Evolutionary conservation across 92 coral and sea anemone genomes (phyloP), one percentile per base, ranked within the genome.

Genomic region (Phenganax stokvisi): DNA sequence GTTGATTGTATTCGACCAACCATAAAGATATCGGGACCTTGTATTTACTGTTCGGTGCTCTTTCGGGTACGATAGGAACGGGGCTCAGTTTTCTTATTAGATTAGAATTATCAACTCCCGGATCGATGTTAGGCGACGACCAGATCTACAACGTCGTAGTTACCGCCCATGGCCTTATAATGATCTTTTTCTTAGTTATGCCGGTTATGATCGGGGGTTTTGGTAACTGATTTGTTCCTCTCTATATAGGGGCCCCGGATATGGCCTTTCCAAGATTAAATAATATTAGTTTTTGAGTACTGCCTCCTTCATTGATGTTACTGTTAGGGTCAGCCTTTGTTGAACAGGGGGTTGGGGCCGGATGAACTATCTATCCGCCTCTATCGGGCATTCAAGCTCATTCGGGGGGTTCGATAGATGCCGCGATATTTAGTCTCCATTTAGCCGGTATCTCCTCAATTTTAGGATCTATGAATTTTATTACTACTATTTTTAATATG

Each of bases 101-200:
- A 61, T 74, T 80, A 80, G 83, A 80, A 66, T 74, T 80, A 51
- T 80, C 83, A 80, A 74, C 83, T 62, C 74, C 74, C 8, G 85
- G 85, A 30, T 57, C 58, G 37, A 58, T 82, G 79, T 58, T 82
- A 70, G 80, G 80, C 31, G 79, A 73, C 44, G 85, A 82, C 60
- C 85, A 82, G 17, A 17, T 82, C 31, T 82, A 82, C 53, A 82
- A 82, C 60, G 80, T 73, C 47, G 53, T 82, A 30, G 85, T 82
- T 31, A 82, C 85, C 54, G 66, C 85, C 15, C 85, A 82, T 73
- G 85, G 80, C 59, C 72, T 82, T 29, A 30, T 82, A 72, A 82
- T 82, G 79, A 82, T 82, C 57, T 82, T 82, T 62, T 82, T 82
- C 77, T 12, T 82, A 56, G 85, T 82, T 53, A 82, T 82, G 79